These are phyloP conservation scores for Perccottus glenii DNA, from an alignment of 2,113 vertebrate species.

Conservation along the genomic window DNA sequence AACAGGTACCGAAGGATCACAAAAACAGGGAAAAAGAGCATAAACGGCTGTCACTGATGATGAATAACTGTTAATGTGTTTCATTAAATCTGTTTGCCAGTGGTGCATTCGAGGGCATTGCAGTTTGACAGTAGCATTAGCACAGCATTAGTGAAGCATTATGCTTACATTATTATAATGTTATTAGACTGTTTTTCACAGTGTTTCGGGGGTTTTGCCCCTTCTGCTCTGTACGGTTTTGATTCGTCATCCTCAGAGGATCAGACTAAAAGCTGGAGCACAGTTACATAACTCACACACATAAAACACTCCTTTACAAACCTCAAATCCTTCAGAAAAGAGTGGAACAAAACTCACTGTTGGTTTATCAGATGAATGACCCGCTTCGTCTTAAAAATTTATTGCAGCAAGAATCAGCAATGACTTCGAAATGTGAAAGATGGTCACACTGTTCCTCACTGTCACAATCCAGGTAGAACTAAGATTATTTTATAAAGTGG, in stretches of 20 bases:
- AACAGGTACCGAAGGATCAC: background rate
- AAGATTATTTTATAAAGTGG: background rate
- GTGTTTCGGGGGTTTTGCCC: conserved; percentile 21
- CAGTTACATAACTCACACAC: conserved; percentile 33
- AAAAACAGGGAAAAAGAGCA: background rate
- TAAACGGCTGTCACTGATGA: conserved; percentile 4
- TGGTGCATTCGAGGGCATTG: conserved; percentile 7
- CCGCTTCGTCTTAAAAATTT: background rate
- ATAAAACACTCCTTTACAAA: conserved; percentile 5
- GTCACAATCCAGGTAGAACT: background rate
- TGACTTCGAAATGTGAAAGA: background rate
- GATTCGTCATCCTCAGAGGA: conserved; percentile 53
- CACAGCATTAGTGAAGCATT: conserved; percentile 11
- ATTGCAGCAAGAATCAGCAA: background rate
- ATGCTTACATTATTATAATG: conserved; percentile 3
- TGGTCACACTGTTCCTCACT: background rate
- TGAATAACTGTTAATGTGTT: conserved; percentile 9
- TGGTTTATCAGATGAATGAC: conserved; percentile 4
- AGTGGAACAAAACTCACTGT: background rate
- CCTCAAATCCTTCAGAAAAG: background rate
- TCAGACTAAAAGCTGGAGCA: conserved; percentile 39
- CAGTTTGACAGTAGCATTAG: background rate
- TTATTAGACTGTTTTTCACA: conserved; percentile 10
- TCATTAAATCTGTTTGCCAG: conserved; percentile 7
- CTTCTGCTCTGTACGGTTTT: conserved; percentile 25